phyloP scores from a whole-genome alignment of 2,797 vertebrate genomes.

The Notolabrus celidotus region DNA sequence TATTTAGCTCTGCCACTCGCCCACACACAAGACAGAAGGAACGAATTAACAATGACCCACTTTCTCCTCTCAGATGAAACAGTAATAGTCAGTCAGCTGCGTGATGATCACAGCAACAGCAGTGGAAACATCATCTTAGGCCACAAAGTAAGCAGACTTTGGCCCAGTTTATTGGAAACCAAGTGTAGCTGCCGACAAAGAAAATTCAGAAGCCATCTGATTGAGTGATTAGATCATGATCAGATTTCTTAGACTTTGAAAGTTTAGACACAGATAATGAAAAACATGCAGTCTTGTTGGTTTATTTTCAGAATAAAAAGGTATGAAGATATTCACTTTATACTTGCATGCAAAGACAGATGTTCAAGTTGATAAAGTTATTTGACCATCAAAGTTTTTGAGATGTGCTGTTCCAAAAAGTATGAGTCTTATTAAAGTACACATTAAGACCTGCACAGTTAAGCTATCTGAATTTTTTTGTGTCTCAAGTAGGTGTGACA shows the following conservation, averaged over 20 bases:
- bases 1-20: conserved; percentile 32
- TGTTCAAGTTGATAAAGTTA: too few species aligned
- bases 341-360: too few species aligned
- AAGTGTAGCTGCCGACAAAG: conserved; percentile 5
- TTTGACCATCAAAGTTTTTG: too few species aligned
- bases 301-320: background rate
- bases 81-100: conserved; percentile 47
- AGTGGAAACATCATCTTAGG: conserved; percentile 40
- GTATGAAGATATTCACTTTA: too few species aligned
- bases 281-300: background rate
- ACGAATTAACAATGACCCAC: conserved; percentile 64
- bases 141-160: conserved; percentile 27
- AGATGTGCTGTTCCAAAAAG: too few species aligned
- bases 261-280: background rate
- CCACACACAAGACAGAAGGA: conserved; percentile 56
- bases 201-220: background rate
- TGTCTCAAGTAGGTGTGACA: conserved; percentile 4
- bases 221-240: background rate
- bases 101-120: conserved; percentile 54
- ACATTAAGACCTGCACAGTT: background rate
- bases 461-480: background rate
- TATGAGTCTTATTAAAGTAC: too few species aligned
- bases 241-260: background rate
- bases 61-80: conserved; percentile 52
- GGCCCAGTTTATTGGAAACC: conserved; percentile 19